A percentile compares a stretch with the other conserved stretches of the same genome.
Evolutionary conservation across 1,140 invertebrate genomes (phyloP).

Genomic region (Bombus affinis): DNA sequence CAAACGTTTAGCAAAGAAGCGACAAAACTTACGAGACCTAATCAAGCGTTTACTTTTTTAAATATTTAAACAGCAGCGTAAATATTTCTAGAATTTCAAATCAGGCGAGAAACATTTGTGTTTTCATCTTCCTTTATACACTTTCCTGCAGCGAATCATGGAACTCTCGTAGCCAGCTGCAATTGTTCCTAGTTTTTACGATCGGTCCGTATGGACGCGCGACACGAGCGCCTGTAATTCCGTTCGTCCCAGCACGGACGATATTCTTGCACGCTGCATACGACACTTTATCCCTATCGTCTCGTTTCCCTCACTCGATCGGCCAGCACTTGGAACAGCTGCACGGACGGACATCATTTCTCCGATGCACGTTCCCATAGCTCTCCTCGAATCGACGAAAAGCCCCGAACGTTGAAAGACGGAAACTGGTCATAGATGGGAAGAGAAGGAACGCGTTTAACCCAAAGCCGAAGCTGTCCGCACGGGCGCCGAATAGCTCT

Average conservation of each 20-base stretch:
- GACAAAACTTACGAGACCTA: too few species aligned
- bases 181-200: slow-evolving; percentile 49
- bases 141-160: not conserved
- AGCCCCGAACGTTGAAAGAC: not conserved
- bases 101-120: too few species aligned
- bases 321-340: slow-evolving; percentile 24
- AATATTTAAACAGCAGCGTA: too few species aligned
- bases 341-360: slow-evolving; percentile 24
- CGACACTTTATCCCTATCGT: slow-evolving; percentile 18
- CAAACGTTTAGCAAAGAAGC: too few species aligned
- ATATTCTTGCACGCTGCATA: slow-evolving; percentile 43
- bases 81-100: not conserved
- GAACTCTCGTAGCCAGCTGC: not conserved
- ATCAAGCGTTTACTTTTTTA: too few species aligned
- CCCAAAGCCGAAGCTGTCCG: not conserved
- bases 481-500: not conserved
- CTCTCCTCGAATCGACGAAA: slow-evolving; percentile 1
- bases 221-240: not conserved
- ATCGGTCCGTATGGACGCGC: not conserved
- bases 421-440: not conserved
- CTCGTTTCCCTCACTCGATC: not conserved
- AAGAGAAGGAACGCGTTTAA: not conserved
- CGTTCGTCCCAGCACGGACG: slow-evolving; percentile 16
- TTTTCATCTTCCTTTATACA: not conserved
- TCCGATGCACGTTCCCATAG: not conserved